A percentile compares a stretch with the other conserved stretches of the same genome.
phyloP scores from a whole-genome alignment of 2,888 invertebrate species.

The Xestia sexstrigata region DNA sequence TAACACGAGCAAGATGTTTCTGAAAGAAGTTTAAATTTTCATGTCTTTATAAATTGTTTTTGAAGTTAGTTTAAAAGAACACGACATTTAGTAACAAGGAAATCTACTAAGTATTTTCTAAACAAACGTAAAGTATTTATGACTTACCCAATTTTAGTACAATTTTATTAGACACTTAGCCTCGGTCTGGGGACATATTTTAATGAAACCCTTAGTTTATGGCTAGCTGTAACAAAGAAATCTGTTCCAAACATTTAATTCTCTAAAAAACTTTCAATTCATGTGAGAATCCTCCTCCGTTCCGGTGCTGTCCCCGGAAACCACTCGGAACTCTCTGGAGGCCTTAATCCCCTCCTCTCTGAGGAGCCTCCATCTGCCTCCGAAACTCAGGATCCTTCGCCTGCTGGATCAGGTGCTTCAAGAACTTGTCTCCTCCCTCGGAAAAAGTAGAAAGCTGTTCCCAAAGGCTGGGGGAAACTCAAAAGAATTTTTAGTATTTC shows the following conservation, averaged over 20 bases:
- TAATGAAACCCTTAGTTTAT: constrained; percentile 43
- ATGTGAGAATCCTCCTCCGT: too few species aligned
- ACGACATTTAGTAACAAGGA: neutral
- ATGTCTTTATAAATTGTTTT: neutral
- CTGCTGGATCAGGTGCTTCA: constrained; percentile 17
- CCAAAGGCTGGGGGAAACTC: too few species aligned
- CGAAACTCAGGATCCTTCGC: too few species aligned
- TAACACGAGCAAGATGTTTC: too few species aligned
- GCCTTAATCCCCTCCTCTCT: too few species aligned
- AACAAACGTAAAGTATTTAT: constrained; percentile 31
- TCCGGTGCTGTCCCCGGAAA: too few species aligned
- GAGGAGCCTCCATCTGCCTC: too few species aligned
- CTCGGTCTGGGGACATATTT: constrained; percentile 19
- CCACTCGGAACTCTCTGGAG: too few species aligned
- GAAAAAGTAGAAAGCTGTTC: neutral
- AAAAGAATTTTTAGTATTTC: too few species aligned
- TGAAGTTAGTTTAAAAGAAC: neutral
- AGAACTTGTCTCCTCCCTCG: constrained; percentile 5
- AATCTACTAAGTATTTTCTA: neutral
- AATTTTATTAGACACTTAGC: constrained; percentile 39
- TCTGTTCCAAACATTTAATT: too few species aligned
- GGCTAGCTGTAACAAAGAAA: constrained; percentile 12
- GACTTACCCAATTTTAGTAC: constrained; percentile 24
- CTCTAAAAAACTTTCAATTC: too few species aligned
- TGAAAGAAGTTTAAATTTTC: too few species aligned